A percentile compares a stretch with the other conserved stretches of the same genome.
Evolutionary conservation across 2,797 vertebrate genomes (phyloP).

Genomic region (Lepilemur ruficaudatus): DNA sequence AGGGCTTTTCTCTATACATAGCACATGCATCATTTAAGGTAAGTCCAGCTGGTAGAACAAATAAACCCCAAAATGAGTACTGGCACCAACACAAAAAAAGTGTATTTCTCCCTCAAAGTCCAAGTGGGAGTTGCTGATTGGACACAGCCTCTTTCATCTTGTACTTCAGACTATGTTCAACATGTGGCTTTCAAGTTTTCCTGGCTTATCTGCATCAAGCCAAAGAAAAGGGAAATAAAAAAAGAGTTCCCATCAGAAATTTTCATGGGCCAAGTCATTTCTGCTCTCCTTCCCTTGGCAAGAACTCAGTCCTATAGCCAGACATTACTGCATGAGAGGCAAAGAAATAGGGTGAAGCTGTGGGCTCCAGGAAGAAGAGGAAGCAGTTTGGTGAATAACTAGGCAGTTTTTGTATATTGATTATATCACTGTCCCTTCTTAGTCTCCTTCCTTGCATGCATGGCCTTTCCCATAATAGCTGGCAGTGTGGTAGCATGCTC

Average conservation of each 20-base stretch:
- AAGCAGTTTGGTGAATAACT: not conserved
- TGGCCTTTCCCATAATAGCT: not conserved
- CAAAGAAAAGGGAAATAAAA: slow-evolving; percentile 23
- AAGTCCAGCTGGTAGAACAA: not conserved
- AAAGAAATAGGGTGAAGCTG: not conserved
- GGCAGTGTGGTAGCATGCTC: not conserved
- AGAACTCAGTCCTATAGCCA: not conserved
- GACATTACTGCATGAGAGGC: not conserved
- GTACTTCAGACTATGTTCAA: not conserved
- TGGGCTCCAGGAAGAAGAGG: not conserved
- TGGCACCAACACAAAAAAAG: not conserved
- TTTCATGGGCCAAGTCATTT: not conserved
- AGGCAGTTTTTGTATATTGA: not conserved
- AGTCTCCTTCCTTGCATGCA: not conserved
- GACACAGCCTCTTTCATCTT: not conserved
- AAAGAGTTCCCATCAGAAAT: slow-evolving; percentile 7
- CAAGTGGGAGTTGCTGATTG: not conserved
- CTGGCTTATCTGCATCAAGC: not conserved
- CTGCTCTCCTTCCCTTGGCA: not conserved
- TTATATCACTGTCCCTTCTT: not conserved
- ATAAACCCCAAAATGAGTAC: not conserved
- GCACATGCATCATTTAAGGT: not conserved
- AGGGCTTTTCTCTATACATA: not conserved
- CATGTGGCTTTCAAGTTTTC: not conserved
- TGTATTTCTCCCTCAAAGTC: not conserved